phyloP scores from a whole-genome alignment of 1,140 invertebrate genomes.

The Pinna nobilis region DNA sequence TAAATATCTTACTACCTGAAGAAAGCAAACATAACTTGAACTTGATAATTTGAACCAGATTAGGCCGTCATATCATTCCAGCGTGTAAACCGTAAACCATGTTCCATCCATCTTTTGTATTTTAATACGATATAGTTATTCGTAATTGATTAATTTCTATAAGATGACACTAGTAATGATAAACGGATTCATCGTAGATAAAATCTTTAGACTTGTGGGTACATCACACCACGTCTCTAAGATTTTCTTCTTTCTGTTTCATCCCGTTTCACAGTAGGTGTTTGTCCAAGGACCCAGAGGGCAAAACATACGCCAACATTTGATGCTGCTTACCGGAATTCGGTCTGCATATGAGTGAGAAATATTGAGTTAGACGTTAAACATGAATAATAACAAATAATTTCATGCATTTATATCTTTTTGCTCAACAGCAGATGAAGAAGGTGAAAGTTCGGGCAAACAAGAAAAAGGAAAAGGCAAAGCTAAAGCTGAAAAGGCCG shows the following conservation, averaged over 20 bases:
- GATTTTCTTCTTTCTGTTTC: too few relatives aligned
- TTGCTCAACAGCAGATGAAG: slow-evolving; percentile 5
- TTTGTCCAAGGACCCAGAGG: too few relatives aligned
- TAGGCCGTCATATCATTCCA: background rate
- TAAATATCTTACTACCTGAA: background rate
- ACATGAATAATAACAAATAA: background rate
- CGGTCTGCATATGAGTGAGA: too few relatives aligned
- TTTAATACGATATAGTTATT: background rate
- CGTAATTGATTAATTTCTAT: background rate
- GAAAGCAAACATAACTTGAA: background rate
- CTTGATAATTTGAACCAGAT: too few relatives aligned
- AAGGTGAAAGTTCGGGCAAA: background rate
- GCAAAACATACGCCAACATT: too few relatives aligned
- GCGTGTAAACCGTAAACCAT: background rate
- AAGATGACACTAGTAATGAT: slow-evolving; percentile 4
- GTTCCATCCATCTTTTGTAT: background rate
- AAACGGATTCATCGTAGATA: too few relatives aligned
- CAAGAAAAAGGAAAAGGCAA: slow-evolving; percentile 23
- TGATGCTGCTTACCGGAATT: too few relatives aligned
- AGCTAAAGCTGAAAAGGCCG: slow-evolving; percentile 18
- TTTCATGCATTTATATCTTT: background rate
- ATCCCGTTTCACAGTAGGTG: too few relatives aligned
- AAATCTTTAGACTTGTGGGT: too few relatives aligned
- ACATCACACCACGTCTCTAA: too few relatives aligned
- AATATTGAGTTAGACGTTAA: background rate